Evolutionary conservation across 2,797 vertebrate genomes (phyloP), one percentile per base, ranked within the genome.

Genomic region (Okamejei kenojei): DNA sequence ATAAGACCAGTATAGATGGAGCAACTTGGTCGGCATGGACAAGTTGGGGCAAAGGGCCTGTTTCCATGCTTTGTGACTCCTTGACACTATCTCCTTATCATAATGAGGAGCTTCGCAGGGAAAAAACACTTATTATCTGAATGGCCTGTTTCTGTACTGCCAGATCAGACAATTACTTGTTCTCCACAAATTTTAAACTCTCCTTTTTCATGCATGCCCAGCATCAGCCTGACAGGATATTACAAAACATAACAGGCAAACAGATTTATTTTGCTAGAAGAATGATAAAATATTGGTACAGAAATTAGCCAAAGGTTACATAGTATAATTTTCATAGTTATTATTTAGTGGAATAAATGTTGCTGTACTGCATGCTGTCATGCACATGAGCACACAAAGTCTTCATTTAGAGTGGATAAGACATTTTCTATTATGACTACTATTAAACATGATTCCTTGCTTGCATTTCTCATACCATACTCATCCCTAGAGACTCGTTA

Each of bases 21-120:
- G 2, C 45, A 45, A 45, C 45, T 45, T 45, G 45, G 45, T 45
- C 45, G 2, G 2, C 45, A 45, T 45, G 2, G 45, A 45, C 45
- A 45, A 45, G 45, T 45, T 45, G 45, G 45, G 45, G 2, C 45
- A 2, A 45, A 45, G 45, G 45, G 2, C 45, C 45, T 45, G 45
- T 45, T 45, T 45, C 45, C 45, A 45, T 45, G 45, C 45, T 3
- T 4, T 45, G 45, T 45, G 45, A 45, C 45, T 45, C 45, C 45
- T 45, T 45, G 45, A 45, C 45, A 45, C 45, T 45, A 45, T 98
- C 98, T 98, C 98, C 97, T 98, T 98, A 98, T 98, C 98, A 97
- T 96, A 96, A 19, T 88, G 19, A 65, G 15, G n/a, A 68, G 65
- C n/a, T 19, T 63, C 32, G 4, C 17, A 29, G n/a, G 65, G 84